Evolutionary conservation across 2,888 invertebrate species (phyloP), one percentile per base, ranked within the genome.

Genomic region (Helicoverpa assulta): DNA sequence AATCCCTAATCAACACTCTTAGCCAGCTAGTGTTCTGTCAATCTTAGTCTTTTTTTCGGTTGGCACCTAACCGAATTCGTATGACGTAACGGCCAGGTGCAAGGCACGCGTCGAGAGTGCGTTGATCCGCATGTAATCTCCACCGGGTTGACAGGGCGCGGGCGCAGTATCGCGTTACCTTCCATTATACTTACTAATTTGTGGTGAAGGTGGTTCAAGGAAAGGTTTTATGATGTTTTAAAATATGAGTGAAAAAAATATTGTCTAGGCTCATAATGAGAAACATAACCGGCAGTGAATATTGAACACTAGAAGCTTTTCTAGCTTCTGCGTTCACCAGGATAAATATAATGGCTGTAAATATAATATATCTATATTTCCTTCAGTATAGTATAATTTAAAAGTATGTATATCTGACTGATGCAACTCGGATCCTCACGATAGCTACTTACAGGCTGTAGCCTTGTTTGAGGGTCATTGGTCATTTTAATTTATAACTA

Each of bases 111-210:
- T 86, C 87, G 84, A 82, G 75, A 65, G 82, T 78, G 78, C 83
- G 83, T 83, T 85, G 88, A 88, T 88, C 85, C 80, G 72, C 58
- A 18, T 74, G 83, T 88, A 88, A 89, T 84, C 89, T 85, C 79
- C 75, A 76, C 76, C 81, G 76, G 70, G 70, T 61, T 67, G 82
- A 73, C 75, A 71, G 80, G 43, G 47, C 47, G 47, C 47, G 47
- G 47, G 67, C 76, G 67, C 68, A 56, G 74, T 72, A 80, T 87
- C 82, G 33, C 62, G 81, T 87, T 86, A 72, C 87, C 60, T 76
- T 73, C 66, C 67, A 74, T 78, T 78, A 69, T 62, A 70, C 71
- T 67, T 52, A 59, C 60, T 66, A 65, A 70, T 75, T 67, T 78
- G 70, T 65, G 67, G 78, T 61, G 57, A 73, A 67, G 61, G 33